Conservation (phyloP, 2,113 vertebrate genomes). For the Aphelocoma coerulescens region DNA sequence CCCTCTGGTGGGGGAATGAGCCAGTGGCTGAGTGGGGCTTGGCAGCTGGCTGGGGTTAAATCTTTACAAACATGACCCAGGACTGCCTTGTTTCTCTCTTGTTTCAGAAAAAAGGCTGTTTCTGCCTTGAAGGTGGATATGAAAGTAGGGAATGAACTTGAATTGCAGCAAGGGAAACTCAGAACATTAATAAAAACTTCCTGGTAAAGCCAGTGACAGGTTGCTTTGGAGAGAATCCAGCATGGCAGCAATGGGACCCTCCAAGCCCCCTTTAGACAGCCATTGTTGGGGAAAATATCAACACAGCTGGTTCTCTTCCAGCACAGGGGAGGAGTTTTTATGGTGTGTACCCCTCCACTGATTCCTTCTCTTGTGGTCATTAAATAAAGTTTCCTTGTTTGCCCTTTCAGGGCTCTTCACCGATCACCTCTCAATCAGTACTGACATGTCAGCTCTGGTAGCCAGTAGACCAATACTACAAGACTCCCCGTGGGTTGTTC, state of each 20-base stretch:
- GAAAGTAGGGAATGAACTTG: not conserved
- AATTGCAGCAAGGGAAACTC: not conserved
- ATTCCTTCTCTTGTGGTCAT: not conserved
- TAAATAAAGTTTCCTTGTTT: not conserved
- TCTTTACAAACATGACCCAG: not conserved
- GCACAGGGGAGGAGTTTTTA: not conserved
- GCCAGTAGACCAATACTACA: not conserved
- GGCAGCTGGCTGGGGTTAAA: not conserved
- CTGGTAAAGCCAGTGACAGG: not conserved
- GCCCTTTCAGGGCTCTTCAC: not conserved
- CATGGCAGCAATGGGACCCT: not conserved
- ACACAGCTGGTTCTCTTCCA: accelerated
- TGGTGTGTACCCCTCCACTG: not conserved
- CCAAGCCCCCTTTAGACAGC: not conserved
- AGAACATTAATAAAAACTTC: not conserved
- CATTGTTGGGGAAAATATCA: accelerated
- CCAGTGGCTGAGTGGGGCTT: not conserved
- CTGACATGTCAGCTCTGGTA: not conserved
- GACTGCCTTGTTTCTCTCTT: not conserved
- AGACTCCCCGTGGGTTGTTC: not conserved
- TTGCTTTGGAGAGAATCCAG: not conserved
- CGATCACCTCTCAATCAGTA: not conserved
- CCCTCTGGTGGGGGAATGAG: too few species aligned
- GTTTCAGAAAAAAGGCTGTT: not conserved
- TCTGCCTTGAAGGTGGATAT: not conserved